A percentile compares a stretch with the other conserved stretches of the same genome.
These are phyloP conservation scores for Stratiomys singularior DNA, from an alignment of 2,888 invertebrate genomes.

Conservation along the genomic window DNA sequence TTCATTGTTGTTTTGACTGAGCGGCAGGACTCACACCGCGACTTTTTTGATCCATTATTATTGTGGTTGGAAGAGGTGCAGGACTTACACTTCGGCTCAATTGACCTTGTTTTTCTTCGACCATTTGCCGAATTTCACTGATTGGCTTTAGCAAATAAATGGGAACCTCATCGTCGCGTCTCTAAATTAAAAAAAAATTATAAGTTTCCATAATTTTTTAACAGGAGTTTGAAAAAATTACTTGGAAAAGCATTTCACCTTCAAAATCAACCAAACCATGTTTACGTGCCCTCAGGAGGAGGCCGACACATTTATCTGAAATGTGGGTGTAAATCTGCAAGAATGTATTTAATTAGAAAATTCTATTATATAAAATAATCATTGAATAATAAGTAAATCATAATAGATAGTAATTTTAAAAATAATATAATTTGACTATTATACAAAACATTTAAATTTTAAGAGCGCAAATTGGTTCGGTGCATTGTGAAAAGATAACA, in stretches of 20 bases:
- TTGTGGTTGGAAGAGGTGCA: conserved; percentile 63
- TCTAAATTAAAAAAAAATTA: conserved; percentile 68
- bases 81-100: conserved; percentile 69
- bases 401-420: too few species aligned
- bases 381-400: too few species aligned
- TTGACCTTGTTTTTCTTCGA: conserved; percentile 69
- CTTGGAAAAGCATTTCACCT: conserved; percentile 89
- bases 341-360: not conserved
- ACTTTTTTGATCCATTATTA: conserved; percentile 57
- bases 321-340: conserved; percentile 86
- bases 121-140: conserved; percentile 72
- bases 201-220: too few species aligned
- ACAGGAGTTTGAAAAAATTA: not conserved
- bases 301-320: conserved; percentile 89
- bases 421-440: too few species aligned
- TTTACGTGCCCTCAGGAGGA: conserved; percentile 86
- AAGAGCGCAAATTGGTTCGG: too few species aligned
- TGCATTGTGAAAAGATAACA: too few species aligned
- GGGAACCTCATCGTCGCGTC: conserved; percentile 88
- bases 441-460: too few species aligned
- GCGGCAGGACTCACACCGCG: conserved; percentile 27
- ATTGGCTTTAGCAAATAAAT: conserved; percentile 81
- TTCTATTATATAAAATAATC: not conserved
- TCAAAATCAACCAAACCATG: conserved; percentile 88
- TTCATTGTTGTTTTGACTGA: not conserved